These are phyloP conservation scores for Todiramphus saurophagus DNA, from an alignment of 2,113 vertebrate species.

Conservation along the genomic window DNA sequence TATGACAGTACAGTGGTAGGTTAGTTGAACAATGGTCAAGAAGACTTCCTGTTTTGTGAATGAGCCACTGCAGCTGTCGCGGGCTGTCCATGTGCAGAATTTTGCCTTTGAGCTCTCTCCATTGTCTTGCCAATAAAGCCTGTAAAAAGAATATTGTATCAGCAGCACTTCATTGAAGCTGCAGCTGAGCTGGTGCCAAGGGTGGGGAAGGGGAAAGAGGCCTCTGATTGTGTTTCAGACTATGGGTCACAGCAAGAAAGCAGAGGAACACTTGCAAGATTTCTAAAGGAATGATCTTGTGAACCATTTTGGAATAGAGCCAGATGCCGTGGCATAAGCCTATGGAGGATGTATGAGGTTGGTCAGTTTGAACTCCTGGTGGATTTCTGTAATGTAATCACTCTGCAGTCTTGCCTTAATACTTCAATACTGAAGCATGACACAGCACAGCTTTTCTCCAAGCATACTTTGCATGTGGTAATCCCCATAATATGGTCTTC, in stretches of 20 bases:
- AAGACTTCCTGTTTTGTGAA: background rate
- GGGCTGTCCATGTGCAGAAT: background rate
- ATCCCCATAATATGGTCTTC: background rate
- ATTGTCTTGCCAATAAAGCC: background rate
- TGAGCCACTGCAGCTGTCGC: background rate
- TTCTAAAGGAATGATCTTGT: background rate
- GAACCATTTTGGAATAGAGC: background rate
- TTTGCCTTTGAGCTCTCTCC: background rate
- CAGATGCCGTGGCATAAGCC: background rate
- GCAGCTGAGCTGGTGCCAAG: background rate
- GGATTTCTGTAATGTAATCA: constrained; percentile 2
- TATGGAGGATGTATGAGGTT: background rate
- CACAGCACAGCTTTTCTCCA: background rate
- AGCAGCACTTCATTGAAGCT: background rate
- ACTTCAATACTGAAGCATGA: background rate
- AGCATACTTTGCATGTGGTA: rapidly evolving
- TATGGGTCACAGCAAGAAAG: background rate
- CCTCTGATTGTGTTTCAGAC: background rate
- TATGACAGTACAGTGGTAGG: background rate
- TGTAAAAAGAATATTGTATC: background rate
- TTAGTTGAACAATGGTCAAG: background rate
- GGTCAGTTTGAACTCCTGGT: background rate
- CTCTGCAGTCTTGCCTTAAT: background rate
- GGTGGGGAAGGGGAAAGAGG: background rate
- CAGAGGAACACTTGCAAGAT: background rate